Percentiles rank a stretch among this genome's conserved stretches.
Conservation (phyloP, 2,113 vertebrate species). For the Chelonoidis abingdonii region DNA sequence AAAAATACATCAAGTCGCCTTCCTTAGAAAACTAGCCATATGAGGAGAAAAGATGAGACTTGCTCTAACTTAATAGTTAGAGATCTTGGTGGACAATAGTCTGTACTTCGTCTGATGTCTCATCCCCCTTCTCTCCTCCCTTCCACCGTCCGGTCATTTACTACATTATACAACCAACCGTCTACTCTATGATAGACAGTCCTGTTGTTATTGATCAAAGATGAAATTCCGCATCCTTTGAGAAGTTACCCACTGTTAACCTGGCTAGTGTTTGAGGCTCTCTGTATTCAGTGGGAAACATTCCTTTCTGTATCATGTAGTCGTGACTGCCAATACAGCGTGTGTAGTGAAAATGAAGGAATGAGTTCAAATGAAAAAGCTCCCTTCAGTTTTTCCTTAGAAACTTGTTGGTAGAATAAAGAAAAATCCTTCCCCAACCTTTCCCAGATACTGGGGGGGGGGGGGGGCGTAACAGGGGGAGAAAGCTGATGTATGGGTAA, state of each 20-base stretch:
- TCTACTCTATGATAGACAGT: neutral
- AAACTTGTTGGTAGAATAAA: slow-evolving; percentile 38
- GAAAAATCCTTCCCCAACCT: neutral
- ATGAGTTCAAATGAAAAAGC: neutral
- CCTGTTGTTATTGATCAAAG: neutral
- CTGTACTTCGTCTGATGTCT: neutral
- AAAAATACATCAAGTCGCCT: neutral
- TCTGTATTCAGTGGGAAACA: neutral
- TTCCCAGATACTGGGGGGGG: neutral
- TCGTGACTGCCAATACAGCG: neutral
- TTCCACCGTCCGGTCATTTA: neutral
- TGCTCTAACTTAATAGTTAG: slow-evolving; percentile 36
- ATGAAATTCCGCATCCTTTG: slow-evolving; percentile 11
- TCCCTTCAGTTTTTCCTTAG: neutral
- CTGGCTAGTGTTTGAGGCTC: slow-evolving; percentile 20
- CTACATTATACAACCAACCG: neutral
- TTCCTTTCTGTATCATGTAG: neutral
- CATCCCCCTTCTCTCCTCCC: neutral
- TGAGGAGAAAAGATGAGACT: neutral
- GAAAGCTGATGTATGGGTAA: slow-evolving; percentile 11
- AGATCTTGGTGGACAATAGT: slow-evolving; percentile 29
- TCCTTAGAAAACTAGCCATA: neutral
- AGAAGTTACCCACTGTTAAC: neutral
- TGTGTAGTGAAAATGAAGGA: neutral
- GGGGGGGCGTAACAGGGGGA: neutral